Base-by-base conservation (phyloP, 2,888 invertebrate species). In the Phortica okadai region DNA sequence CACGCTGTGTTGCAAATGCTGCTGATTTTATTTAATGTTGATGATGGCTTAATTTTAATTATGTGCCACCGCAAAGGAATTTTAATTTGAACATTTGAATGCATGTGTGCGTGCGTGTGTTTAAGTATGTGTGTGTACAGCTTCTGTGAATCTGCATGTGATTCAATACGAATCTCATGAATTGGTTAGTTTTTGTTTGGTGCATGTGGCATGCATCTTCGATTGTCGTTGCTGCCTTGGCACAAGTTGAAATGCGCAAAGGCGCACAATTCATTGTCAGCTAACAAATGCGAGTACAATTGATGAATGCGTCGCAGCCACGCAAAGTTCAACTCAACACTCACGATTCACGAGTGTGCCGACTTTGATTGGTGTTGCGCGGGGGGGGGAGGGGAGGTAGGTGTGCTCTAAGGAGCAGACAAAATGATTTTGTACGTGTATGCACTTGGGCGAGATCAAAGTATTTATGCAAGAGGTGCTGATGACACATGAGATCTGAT, bases 291-390 rank as follows among this genome's bases (percentile, higher is more conserved):
- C 88, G 84, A 82, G 74, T 77, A 77, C 79, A 81, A 78, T 84
- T 90, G 90, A 90, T 90, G 88, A 89, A 90, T 90, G 90, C 89
- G 74, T 78, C 58, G 66, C 80, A 82, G 82, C 89, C 90, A 90
- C 90, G 90, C 90, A 82, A 86, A 77, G 78, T 77, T 77, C 42
- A 10, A 42, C 42, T 76, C 74, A 74, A 7, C 11, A n/a, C n/a
- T 16, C 44, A 44, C 10, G 44, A 41, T n/a, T 50, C 16, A 25
- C 54, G 76, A 77, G 77, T 70, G 73, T 6, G 33, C 67, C 10
- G 54, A 6, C 41, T 42, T 42, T 42, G 67, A 16, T n/a, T 42
- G 42, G n/a, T 67, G 67, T 50, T 14, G 50, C 50, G 8, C 5
- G 4, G 8, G 8, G 4, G 8, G 8, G 54, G 45, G 14, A 44